Evolutionary conservation across 2,797 vertebrate species (phyloP).

Genomic region (Sebastes dallii): DNA sequence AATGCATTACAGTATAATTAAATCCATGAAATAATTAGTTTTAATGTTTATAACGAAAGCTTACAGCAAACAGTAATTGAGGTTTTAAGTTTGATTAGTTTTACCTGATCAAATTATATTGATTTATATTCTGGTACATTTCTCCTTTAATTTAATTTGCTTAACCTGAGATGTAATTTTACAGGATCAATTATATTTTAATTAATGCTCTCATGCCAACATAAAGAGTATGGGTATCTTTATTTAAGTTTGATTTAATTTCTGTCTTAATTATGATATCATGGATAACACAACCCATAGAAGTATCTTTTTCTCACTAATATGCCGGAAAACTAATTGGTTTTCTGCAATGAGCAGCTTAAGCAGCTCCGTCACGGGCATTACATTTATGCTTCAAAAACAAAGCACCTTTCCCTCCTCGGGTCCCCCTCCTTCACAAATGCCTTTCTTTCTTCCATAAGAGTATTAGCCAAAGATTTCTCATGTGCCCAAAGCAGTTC

Average conservation of each 20-base stretch:
- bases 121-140: not conserved
- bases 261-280: not conserved
- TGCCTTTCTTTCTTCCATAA: constrained; percentile 77
- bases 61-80: not conserved
- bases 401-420: constrained; percentile 35
- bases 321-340: constrained; percentile 61
- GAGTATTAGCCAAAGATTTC: constrained; percentile 80
- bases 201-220: not conserved
- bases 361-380: constrained; percentile 62
- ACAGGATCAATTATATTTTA: not conserved
- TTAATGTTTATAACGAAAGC: not conserved
- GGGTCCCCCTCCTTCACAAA: constrained; percentile 48
- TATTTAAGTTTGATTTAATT: not conserved
- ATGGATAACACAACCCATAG: not conserved
- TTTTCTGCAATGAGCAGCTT: constrained; percentile 61
- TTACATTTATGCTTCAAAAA: constrained; percentile 64
- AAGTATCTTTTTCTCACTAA: constrained; percentile 12
- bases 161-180: not conserved
- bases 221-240: not conserved
- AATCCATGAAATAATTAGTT: not conserved
- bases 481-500: constrained; percentile 61
- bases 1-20: not conserved
- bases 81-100: not conserved
- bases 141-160: not conserved
- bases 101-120: not conserved